Conservation (phyloP, 2,113 vertebrate species). For the Ornithorhynchus anatinus region DNA sequence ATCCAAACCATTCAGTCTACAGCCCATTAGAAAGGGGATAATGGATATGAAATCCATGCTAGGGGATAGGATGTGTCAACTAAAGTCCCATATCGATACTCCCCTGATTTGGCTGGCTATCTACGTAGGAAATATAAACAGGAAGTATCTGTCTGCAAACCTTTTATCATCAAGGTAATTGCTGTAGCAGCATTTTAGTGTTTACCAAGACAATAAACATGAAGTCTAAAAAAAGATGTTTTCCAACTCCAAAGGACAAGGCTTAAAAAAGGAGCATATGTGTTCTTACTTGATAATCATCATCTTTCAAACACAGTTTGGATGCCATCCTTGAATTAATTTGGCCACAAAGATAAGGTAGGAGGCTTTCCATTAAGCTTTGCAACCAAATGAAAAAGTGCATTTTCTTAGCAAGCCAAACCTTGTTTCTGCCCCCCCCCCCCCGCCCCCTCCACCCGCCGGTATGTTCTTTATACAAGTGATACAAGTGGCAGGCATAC, state of each 20-base stretch:
- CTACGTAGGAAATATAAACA: constrained; percentile 70
- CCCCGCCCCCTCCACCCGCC: too few species aligned
- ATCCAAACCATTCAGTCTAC: not conserved
- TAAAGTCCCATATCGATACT: constrained; percentile 69
- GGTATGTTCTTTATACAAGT: too few species aligned
- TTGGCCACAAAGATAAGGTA: too few species aligned
- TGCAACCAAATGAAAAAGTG: too few species aligned
- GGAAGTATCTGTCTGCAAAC: constrained; percentile 83
- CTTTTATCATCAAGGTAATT: constrained; percentile 78
- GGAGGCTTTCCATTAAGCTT: too few species aligned
- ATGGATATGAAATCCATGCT: not conserved
- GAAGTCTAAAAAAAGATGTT: constrained; percentile 73
- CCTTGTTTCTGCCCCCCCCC: too few species aligned
- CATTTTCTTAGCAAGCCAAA: too few species aligned
- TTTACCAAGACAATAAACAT: constrained; percentile 75
- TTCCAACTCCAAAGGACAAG: constrained; percentile 60
- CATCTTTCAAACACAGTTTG: too few species aligned
- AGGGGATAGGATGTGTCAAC: constrained; percentile 74
- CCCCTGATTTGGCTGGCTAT: constrained; percentile 70
- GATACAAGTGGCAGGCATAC: too few species aligned
- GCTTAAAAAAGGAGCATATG: constrained; percentile 38
- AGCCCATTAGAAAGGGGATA: not conserved
- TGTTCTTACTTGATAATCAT: too few species aligned
- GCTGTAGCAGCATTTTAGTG: constrained; percentile 74
- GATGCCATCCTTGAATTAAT: too few species aligned